Evolutionary conservation across 2,113 vertebrate genomes (phyloP), one percentile per base, ranked within the genome.

Genomic region (Patagioenas fasciata): DNA sequence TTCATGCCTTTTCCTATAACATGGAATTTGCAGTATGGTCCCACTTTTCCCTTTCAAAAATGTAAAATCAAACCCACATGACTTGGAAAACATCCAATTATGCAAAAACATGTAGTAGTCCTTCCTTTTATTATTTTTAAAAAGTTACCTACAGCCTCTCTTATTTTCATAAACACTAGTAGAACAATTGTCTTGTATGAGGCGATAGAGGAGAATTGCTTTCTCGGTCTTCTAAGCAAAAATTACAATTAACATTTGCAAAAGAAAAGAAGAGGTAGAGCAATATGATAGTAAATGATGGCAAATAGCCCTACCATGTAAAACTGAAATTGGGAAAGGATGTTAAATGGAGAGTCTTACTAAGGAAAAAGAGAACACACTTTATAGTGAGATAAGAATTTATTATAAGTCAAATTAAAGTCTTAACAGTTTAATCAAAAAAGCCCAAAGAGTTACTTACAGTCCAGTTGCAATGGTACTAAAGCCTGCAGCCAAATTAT

Each of bases 11-110:
- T 78, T 14, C 6, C 25, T 57, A 7, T 1, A 5, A n/a, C 15
- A 32, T 11, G 5, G 5, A 0, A 24, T 58, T 81, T 40, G 19
- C 4, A 64, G 2, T 56, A 65, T 13, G 1, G 5, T 1, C 6
- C 6, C 7, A 29, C 3, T 34, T 85, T 85, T 91, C 47, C n/a
- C 26, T 71, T 67, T 42, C 32, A 34, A 67, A 70, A 73, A 34
- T 26, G 1, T 58, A 67, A 92, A 85, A 64, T 56, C 4, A 72
- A 79, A 67, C 5, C 4, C 3, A 42, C 82, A 71, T 9, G 50
- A 34, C 23, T 48, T 48, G 10, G 28, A 57, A 92, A 85, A 82
- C 11, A 2, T 51, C 3, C n/a, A n/a, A n/a, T n/a, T n/a, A n/a
- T n/a, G 8, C 64, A 57, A 47, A 86, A 57, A 1, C 47, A 25